These are phyloP conservation scores for Gerosis bhagava DNA, from an alignment of 2,888 invertebrate species.

Conservation along the genomic window DNA sequence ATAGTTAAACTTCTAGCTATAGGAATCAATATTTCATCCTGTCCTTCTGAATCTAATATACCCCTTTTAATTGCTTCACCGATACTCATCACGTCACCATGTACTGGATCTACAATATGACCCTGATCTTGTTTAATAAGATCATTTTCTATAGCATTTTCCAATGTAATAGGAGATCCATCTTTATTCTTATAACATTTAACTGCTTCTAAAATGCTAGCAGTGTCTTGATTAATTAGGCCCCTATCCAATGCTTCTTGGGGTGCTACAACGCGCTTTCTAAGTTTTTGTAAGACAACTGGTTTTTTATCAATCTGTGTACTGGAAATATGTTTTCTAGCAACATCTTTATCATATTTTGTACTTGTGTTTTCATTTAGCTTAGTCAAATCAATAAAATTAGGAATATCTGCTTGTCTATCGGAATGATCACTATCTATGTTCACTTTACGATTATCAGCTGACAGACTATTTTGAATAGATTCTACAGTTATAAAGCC, in stretches of 20 bases:
- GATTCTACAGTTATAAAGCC: slow-evolving; percentile 80
- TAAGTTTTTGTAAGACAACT: slow-evolving; percentile 89
- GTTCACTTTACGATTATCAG: slow-evolving; percentile 53
- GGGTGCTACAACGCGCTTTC: slow-evolving; percentile 88
- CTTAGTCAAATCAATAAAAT: slow-evolving; percentile 82
- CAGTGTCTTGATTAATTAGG: slow-evolving; percentile 90
- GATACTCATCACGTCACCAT: slow-evolving; percentile 90
- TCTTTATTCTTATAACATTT: slow-evolving; percentile 80
- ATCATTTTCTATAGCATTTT: slow-evolving; percentile 88
- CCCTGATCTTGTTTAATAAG: slow-evolving; percentile 89
- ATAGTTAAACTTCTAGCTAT: slow-evolving; percentile 91
- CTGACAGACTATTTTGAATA: slow-evolving; percentile 67
- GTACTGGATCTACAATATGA: slow-evolving; percentile 91
- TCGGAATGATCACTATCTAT: slow-evolving; percentile 42
- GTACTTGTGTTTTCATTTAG: slow-evolving; percentile 83
- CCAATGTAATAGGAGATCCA: slow-evolving; percentile 86
- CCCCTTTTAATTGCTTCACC: slow-evolving; percentile 93
- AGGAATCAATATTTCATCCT: slow-evolving; percentile 90
- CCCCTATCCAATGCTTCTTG: slow-evolving; percentile 90
- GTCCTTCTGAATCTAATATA: slow-evolving; percentile 89
- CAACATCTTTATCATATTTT: slow-evolving; percentile 85
- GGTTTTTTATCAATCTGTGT: slow-evolving; percentile 82
- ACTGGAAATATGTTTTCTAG: slow-evolving; percentile 80
- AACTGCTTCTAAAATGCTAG: slow-evolving; percentile 84
- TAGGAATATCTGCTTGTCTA: slow-evolving; percentile 49